Evolutionary conservation across 2,888 invertebrate species (phyloP), one percentile per base, ranked within the genome.

Genomic region (Octonoba sinensis): DNA sequence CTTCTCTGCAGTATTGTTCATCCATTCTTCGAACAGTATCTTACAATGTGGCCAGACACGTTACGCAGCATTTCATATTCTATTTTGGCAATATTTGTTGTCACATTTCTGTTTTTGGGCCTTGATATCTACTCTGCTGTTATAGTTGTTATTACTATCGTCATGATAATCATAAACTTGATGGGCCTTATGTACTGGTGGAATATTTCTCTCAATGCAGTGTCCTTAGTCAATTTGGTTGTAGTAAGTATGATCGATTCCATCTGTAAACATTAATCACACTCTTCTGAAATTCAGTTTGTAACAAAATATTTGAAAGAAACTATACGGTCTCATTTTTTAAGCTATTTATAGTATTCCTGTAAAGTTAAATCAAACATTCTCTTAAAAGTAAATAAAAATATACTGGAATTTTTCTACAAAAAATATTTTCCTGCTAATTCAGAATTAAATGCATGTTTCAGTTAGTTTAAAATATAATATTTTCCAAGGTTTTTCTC

Each of bases 11-110:
- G 90, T 85, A 86, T 89, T n/a, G 89, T 89, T 85, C 90, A 91
- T 86, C 90, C 91, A 8, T 91, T 90, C 87, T 91, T 91, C 85
- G 91, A 91, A 85, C 91, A 91, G 86, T 91, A 91, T 85, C 87
- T 90, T 64, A 88, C 88, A 1, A 89, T 91, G 54, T 88, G 89
- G 62, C 81, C 86, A 8, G 88, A 90, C 74, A 88, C 90, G 0
- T 84, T 88, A 3, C 85, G 87, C 64, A 90, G 90, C 85, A 86
- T 91, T 20, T 86, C 87, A 8, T 85, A 89, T 51, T 90, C 90
- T 57, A 81, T 89, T 57, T 86, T 86, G 0, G 89, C 90, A 82
- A 89, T 91, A 24, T 90, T 91, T 84, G 73, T 89, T 36, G 89
- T 90, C 13, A 85, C 85, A 18, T 86, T 85, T 66, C 66, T 88